These are phyloP conservation scores for Corydoras maculifer DNA, from an alignment of 2,113 vertebrate species.

Conservation along the genomic window DNA sequence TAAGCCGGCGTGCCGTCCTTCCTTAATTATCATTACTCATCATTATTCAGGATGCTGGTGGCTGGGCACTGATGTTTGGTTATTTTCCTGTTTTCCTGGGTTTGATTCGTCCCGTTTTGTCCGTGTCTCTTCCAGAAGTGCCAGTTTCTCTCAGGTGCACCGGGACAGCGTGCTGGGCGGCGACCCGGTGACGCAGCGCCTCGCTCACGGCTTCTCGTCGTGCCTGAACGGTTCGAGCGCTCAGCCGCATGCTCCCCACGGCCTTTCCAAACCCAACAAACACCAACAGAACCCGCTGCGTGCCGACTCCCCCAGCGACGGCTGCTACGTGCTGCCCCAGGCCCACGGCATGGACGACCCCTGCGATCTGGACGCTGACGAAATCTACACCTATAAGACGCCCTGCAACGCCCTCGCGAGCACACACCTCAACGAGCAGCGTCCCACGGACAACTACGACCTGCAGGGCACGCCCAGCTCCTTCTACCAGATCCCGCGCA, in stretches of 20 bases:
- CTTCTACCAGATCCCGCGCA: slow-evolving; percentile 89
- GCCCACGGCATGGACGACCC: slow-evolving; percentile 73
- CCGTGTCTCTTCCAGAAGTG: slow-evolving; percentile 68
- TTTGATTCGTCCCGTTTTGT: background rate
- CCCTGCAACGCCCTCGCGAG: slow-evolving; percentile 84
- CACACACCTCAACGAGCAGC: slow-evolving; percentile 58
- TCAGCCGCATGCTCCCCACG: slow-evolving; percentile 87
- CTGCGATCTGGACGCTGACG: slow-evolving; percentile 77
- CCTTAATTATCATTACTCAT: too few species aligned
- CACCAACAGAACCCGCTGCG: slow-evolving; percentile 60
- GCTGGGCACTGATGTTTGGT: too few species aligned
- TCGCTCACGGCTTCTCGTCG: slow-evolving; percentile 84
- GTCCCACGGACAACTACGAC: slow-evolving; percentile 80
- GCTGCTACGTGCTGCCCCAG: slow-evolving; percentile 80
- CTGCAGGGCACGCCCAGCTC: slow-evolving; percentile 77
- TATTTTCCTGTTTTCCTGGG: too few species aligned
- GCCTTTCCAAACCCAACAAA: slow-evolving; percentile 85
- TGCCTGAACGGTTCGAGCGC: slow-evolving; percentile 77
- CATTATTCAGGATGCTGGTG: background rate
- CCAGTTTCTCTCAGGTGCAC: slow-evolving; percentile 92
- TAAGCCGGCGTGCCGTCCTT: too few species aligned
- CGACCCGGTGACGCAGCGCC: slow-evolving; percentile 80
- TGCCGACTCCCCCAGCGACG: slow-evolving; percentile 59
- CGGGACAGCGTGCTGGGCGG: slow-evolving; percentile 79
- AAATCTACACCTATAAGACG: slow-evolving; percentile 89